Percentiles rank a stretch among this genome's conserved stretches.
phyloP scores from a whole-genome alignment of 2,113 vertebrate genomes.

The Podarcis muralis region DNA sequence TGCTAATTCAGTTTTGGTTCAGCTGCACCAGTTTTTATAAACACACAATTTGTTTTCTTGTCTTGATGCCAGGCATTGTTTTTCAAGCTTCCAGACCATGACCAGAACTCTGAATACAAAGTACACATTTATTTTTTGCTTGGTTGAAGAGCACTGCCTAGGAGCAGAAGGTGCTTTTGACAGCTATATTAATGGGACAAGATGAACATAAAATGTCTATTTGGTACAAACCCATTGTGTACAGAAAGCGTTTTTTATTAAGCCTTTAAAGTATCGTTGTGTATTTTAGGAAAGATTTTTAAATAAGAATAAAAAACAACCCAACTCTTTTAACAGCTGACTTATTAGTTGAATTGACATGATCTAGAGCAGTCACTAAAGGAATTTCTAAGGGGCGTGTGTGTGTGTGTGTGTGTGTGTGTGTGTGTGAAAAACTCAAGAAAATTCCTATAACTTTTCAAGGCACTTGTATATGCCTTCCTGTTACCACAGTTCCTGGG shows the following conservation, averaged over 20 bases:
- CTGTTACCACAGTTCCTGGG: not conserved
- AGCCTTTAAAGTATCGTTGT: not conserved
- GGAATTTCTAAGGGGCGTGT: too few species aligned
- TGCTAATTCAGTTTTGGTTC: not conserved
- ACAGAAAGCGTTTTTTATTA: not conserved
- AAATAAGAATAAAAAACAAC: not conserved
- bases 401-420: not conserved
- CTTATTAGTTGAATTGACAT: not conserved
- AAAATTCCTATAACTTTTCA: not conserved
- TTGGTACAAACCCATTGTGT: not conserved
- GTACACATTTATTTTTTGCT: slow-evolving; percentile 3
- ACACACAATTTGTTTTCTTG: rapidly evolving
- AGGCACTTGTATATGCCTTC: not conserved
- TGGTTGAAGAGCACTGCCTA: not conserved
- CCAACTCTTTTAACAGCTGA: not conserved
- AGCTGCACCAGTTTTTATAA: not conserved
- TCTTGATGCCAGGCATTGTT: not conserved
- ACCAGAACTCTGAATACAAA: not conserved
- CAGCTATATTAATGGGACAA: not conserved
- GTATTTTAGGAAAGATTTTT: not conserved
- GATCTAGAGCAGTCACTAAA: not conserved
- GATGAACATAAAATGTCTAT: not conserved
- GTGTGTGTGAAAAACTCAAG: not conserved
- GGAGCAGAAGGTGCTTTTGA: slow-evolving; percentile 9
- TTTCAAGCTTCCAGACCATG: not conserved